Percentiles rank a stretch among this genome's conserved stretches.
These are phyloP conservation scores for Acronicta aceris DNA, from an alignment of 2,888 invertebrate genomes.

Conservation along the genomic window DNA sequence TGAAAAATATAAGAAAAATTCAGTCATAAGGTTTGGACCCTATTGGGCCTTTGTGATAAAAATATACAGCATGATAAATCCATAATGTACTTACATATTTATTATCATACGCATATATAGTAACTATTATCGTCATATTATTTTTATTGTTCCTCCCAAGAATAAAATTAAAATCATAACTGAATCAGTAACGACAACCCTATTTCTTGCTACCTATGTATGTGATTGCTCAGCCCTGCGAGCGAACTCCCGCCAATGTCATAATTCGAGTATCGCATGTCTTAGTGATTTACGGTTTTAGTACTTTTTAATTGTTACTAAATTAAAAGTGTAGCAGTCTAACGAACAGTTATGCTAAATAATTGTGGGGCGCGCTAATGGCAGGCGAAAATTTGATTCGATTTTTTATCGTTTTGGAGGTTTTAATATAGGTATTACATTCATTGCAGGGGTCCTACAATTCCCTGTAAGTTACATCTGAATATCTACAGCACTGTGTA, in stretches of 20 bases:
- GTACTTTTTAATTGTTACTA: constrained; percentile 55
- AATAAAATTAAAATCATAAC: neutral
- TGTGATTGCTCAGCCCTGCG: constrained; percentile 42
- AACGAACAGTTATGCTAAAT: constrained; percentile 34
- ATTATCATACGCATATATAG: no score
- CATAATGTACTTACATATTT: no score
- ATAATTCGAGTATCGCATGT: constrained; percentile 60
- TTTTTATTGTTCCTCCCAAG: no score
- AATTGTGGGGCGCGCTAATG: constrained; percentile 38
- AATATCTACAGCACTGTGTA: no score
- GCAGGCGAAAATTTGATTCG: constrained; percentile 13
- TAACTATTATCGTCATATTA: no score
- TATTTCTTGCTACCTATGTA: constrained; percentile 38
- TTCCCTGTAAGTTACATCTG: no score
- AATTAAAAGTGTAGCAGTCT: constrained; percentile 44
- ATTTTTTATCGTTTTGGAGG: neutral
- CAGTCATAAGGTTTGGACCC: no score
- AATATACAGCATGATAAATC: no score
- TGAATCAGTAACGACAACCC: constrained; percentile 21
- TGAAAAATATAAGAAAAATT: no score
- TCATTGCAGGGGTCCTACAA: neutral
- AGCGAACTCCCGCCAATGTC: constrained; percentile 43
- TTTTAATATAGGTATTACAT: neutral
- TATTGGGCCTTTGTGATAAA: no score
- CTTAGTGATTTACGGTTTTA: constrained; percentile 54